Conservation (phyloP, 2,888 invertebrate genomes). For the Drosophila emarginata region DNA sequence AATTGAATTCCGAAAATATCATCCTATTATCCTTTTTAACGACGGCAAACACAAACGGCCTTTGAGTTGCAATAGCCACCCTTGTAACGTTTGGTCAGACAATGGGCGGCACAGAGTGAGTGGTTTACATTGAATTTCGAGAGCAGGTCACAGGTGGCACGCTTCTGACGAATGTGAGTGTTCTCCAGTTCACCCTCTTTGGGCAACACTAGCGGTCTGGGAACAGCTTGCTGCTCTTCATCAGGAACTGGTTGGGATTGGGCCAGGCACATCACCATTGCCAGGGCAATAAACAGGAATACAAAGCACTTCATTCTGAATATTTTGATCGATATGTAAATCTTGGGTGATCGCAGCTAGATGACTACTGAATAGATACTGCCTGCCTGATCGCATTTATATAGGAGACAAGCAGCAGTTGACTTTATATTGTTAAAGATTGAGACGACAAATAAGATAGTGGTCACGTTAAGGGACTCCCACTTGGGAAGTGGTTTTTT, state of each 20-base stretch:
- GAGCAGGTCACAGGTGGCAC: constrained; percentile 83
- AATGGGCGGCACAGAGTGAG: constrained; percentile 82
- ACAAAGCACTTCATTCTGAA: not conserved
- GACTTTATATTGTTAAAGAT: constrained; percentile 25
- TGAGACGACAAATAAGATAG: not conserved
- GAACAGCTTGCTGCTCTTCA: not conserved
- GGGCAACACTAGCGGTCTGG: not conserved
- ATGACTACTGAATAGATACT: not conserved
- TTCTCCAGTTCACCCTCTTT: not conserved
- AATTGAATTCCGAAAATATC: not conserved
- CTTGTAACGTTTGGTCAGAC: constrained; percentile 71
- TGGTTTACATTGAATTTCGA: constrained; percentile 69
- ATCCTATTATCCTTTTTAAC: not conserved
- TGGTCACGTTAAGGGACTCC: constrained; percentile 35
- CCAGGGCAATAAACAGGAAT: not conserved
- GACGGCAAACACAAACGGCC: constrained; percentile 81
- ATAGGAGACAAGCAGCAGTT: constrained; percentile 3
- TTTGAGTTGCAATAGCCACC: constrained; percentile 81
- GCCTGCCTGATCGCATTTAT: constrained; percentile 2
- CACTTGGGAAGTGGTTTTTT: constrained; percentile 23
- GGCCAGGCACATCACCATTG: not conserved
- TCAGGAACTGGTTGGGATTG: not conserved
- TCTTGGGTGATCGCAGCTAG: not conserved
- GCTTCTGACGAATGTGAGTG: constrained; percentile 73
- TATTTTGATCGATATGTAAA: not conserved